Evolutionary conservation across 1,140 invertebrate genomes (phyloP).

Genomic region (Protaetia brevitarsis): DNA sequence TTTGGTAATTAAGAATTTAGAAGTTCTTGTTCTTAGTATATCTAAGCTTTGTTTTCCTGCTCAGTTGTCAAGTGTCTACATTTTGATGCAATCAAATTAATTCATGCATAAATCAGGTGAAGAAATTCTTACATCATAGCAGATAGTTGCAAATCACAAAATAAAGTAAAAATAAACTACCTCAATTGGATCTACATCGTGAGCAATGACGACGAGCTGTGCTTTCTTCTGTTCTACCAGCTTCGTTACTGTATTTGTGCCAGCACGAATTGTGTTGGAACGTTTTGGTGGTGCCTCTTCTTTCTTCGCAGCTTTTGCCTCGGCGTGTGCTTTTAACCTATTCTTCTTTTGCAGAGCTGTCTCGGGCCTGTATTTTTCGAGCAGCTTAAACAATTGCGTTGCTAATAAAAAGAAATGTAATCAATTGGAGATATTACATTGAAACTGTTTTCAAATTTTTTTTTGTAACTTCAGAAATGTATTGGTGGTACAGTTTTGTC

Average conservation of each 20-base stretch:
- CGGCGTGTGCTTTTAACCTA: constrained; percentile 83
- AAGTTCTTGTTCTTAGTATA: too few species aligned
- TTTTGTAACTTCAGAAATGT: constrained; percentile 24
- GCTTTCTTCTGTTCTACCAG: constrained; percentile 98
- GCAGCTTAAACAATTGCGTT: constrained; percentile 89
- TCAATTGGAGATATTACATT: constrained; percentile 21
- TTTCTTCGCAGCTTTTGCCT: constrained; percentile 84
- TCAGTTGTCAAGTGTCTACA: constrained; percentile 63
- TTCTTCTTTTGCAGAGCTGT: constrained; percentile 85
- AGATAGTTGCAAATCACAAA: constrained; percentile 2
- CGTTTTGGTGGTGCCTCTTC: constrained; percentile 86
- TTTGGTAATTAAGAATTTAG: too few species aligned
- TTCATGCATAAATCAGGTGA: constrained; percentile 52
- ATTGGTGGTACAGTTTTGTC: constrained; percentile 25
- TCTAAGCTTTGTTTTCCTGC: constrained; percentile 29
- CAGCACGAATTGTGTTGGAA: constrained; percentile 82
- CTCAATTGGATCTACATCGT: constrained; percentile 99
- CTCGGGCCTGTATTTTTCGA: constrained; percentile 98
- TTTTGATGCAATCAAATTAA: constrained; percentile 41
- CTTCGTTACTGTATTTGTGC: constrained; percentile 93
- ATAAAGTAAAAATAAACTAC: constrained; percentile 53
- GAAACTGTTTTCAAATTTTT: constrained; percentile 9
- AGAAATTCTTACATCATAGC: constrained; percentile 60
- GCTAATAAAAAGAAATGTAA: constrained; percentile 61
- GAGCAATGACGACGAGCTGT: constrained; percentile 95